phyloP scores from a whole-genome alignment of 2,797 vertebrate species.

The Paramormyrops hopkinsi region DNA sequence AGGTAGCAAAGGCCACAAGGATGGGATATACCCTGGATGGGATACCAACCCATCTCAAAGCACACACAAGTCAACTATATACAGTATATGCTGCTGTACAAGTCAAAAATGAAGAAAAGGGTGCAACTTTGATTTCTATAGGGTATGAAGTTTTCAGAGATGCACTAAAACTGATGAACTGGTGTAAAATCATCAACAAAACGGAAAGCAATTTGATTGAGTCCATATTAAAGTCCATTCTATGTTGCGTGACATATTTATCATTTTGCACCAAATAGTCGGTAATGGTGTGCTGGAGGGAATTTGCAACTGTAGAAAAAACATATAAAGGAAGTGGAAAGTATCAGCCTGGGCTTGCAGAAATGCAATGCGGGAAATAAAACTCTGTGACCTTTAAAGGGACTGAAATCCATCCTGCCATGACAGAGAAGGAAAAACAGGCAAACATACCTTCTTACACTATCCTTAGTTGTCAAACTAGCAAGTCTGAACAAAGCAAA shows the following conservation, averaged over 20 bases:
- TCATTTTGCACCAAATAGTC: constrained; percentile 64
- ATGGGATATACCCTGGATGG: not conserved
- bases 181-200: constrained; percentile 40
- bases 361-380: constrained; percentile 54
- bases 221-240: not conserved
- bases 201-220: constrained; percentile 51
- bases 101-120: constrained; percentile 57
- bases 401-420: constrained; percentile 57
- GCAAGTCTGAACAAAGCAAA: not conserved
- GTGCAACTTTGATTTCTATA: constrained; percentile 56
- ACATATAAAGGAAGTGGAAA: constrained; percentile 61
- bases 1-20: not conserved
- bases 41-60: not conserved
- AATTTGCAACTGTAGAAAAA: constrained; percentile 65
- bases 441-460: constrained; percentile 28
- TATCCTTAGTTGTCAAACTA: not conserved
- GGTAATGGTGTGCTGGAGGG: constrained; percentile 64
- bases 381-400: constrained; percentile 56
- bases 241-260: constrained; percentile 50
- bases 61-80: not conserved
- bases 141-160: constrained; percentile 35
- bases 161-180: not conserved
- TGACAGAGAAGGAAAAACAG: constrained; percentile 66
- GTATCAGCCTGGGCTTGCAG: constrained; percentile 36
- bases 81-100: constrained; percentile 43